Percentiles rank a stretch among this genome's conserved stretches.
These are phyloP conservation scores for Diplodus puntazzo DNA, from an alignment of 2,797 vertebrate species.

Conservation along the genomic window DNA sequence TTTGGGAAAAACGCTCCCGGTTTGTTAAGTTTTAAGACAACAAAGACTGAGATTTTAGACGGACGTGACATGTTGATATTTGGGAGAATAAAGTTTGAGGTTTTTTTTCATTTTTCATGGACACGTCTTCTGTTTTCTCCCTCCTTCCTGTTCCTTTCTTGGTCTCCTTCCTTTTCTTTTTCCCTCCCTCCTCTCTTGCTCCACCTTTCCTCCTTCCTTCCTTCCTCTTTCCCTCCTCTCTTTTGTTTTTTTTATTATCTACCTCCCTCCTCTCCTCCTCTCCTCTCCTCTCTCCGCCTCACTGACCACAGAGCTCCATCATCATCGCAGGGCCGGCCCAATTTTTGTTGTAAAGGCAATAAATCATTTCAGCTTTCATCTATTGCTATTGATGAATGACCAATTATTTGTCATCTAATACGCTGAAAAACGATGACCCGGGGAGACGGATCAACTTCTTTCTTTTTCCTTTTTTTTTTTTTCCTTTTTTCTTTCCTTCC, in stretches of 20 bases:
- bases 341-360: constrained; percentile 88
- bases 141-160: background rate
- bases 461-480: too few species aligned
- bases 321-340: constrained; percentile 71
- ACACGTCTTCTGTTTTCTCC: too few species aligned
- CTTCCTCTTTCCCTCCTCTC: too few species aligned
- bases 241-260: background rate
- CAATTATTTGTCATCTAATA: constrained; percentile 99
- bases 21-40: too few species aligned
- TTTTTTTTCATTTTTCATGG: too few species aligned
- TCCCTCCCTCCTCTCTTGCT: background rate
- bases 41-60: too few species aligned
- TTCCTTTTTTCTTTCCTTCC: constrained; percentile 45
- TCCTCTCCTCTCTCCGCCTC: constrained; percentile 73
- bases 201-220: background rate
- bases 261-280: constrained; percentile 7
- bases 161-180: background rate
- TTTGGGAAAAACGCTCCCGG: too few species aligned
- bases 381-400: constrained; percentile 99
- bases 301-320: constrained; percentile 89
- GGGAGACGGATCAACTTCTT: constrained; percentile 91
- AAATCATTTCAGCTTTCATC: constrained; percentile 99
- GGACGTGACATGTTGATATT: too few species aligned
- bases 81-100: too few species aligned
- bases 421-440: constrained; percentile 94